Evolutionary conservation across 2,888 invertebrate species (phyloP), one percentile per base, ranked within the genome.

Genomic region (Tachina lurida): DNA sequence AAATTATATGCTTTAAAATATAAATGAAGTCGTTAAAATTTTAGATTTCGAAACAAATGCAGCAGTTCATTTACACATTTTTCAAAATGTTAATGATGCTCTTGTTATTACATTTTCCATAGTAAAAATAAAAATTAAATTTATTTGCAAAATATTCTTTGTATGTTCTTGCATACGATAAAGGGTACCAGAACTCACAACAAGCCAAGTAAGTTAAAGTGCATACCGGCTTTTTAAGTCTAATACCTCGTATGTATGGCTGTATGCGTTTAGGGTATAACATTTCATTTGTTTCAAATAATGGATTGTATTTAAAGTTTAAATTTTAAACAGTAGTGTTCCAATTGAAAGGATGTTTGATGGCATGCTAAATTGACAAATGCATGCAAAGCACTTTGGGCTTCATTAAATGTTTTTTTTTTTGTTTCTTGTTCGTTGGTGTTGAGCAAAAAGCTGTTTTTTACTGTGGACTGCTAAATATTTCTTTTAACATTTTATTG

Each of bases 1-100:
- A 58, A 19, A 41, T 31, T 47, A n/a, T 89, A 88, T 90, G 90
- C 88, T 89, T 89, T 89, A 88, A 88, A 89, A 89, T 89, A 89
- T 89, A 91, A 91, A 91, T 91, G 89, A 91, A 91, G 91, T 91
- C 91, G 91, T 91, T 91, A 90, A 91, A 89, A 88, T 49, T 87
- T 79, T 49, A 52, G 15, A 62, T 78, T 70, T 68, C 10, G 31
- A 54, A 77, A 65, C n/a, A 47, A 73, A 56, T 67, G 47, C 54
- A 52, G 47, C 67, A 77, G 70, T 77, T 68, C 70, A 75, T 78
- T 73, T 79, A 47, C 58, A 62, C 49, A 71, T 76, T 76, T 83
- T 83, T 76, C 58, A 73, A 81, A 81, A 88, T 89, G 87, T 90
- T 91, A 90, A 90, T 91, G 90, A 90, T 90, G 89, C 89, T 87